Evolutionary conservation across 2,888 invertebrate species (phyloP).

Genomic region (Phlogophora meticulosa): DNA sequence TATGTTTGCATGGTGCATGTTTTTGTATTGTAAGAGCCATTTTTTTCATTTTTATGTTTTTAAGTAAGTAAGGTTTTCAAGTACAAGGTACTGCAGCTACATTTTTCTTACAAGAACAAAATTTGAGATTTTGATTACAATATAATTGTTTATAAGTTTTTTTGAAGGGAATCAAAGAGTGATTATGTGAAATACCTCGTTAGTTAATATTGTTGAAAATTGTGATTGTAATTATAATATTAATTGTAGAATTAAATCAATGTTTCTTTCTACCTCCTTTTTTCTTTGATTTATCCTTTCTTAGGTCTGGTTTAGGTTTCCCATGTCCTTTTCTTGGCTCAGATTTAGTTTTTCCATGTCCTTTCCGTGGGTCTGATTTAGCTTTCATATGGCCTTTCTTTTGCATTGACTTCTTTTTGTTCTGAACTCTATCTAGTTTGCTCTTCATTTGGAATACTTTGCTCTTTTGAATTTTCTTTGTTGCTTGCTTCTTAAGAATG

Average conservation of each 20-base stretch:
- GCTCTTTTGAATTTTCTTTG: conserved; percentile 94
- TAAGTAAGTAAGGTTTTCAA: not conserved
- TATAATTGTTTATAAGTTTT: not conserved
- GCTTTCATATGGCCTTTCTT: conserved; percentile 79
- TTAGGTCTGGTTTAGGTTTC: conserved; percentile 66
- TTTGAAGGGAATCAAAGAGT: not conserved
- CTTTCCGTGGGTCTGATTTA: conserved; percentile 76
- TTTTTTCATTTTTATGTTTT: conserved; percentile 7
- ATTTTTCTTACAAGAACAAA: not conserved
- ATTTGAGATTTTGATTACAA: conserved; percentile 3
- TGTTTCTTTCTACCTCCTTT: conserved; percentile 83
- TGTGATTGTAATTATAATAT: conserved; percentile 37
- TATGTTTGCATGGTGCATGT: conserved; percentile 17
- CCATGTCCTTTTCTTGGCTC: conserved; percentile 74
- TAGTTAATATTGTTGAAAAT: conserved; percentile 39
- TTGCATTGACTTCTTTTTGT: conserved; percentile 92
- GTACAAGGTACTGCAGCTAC: not conserved
- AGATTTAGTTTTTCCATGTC: conserved; percentile 57
- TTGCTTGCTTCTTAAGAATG: conserved; percentile 93
- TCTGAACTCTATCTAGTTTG: conserved; percentile 93
- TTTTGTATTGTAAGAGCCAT: not conserved
- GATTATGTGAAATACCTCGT: conserved; percentile 53
- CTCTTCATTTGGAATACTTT: conserved; percentile 95
- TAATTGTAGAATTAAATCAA: conserved; percentile 64
- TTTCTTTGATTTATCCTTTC: conserved; percentile 85